Evolutionary conservation across 2,797 vertebrate genomes (phyloP).

Genomic region (Lagorchestes hirsutus): DNA sequence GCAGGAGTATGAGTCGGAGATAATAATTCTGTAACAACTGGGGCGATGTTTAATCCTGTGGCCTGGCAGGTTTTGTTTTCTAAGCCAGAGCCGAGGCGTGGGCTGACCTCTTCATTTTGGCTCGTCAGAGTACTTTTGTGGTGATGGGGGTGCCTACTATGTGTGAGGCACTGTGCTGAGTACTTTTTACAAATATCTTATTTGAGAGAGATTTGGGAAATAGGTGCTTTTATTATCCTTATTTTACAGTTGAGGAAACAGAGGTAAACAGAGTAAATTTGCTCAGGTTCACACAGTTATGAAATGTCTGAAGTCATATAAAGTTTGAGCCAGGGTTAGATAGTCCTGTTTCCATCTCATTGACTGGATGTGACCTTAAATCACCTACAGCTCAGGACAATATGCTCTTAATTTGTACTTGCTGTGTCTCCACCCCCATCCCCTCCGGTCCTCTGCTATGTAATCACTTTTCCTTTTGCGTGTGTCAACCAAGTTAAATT

Average conservation of each 20-base stretch:
- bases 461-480: conserved; percentile 68
- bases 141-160: background rate
- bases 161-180: background rate
- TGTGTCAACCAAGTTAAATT: conserved; percentile 55
- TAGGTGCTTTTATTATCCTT: background rate
- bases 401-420: conserved; percentile 70
- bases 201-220: background rate
- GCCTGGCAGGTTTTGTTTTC: conserved; percentile 6
- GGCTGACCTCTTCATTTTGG: background rate
- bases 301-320: background rate
- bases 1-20: background rate
- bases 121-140: background rate
- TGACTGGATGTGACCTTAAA: conserved; percentile 67
- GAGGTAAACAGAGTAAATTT: background rate
- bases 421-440: background rate
- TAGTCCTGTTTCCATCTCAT: conserved; percentile 46
- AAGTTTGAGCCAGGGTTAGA: background rate
- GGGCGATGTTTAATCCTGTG: background rate
- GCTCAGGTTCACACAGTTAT: background rate
- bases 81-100: background rate
- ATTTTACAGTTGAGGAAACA: background rate
- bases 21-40: background rate
- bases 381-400: conserved; percentile 60
- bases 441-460: conserved; percentile 52
- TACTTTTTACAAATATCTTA: background rate